These are phyloP conservation scores for Lepidochitona cinerea DNA, from an alignment of 2,888 invertebrate genomes.

Conservation along the genomic window DNA sequence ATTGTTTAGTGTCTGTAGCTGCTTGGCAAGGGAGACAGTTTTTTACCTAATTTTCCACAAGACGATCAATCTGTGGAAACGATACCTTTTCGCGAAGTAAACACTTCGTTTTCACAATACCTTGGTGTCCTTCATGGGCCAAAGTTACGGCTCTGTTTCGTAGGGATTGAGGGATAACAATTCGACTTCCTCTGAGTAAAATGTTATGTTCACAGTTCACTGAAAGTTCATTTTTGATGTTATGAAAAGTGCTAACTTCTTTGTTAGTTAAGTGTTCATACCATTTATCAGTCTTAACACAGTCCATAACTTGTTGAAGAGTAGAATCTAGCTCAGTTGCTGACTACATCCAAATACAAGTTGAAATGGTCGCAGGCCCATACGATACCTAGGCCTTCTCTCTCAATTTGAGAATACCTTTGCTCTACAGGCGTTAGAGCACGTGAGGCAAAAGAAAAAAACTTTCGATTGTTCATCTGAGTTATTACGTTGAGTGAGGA, in stretches of 20 bases:
- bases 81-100: slow-evolving; percentile 38
- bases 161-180: slow-evolving; percentile 34
- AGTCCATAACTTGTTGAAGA: neutral
- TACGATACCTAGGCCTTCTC: slow-evolving; percentile 27
- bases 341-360: slow-evolving; percentile 23
- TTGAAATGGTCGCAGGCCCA: slow-evolving; percentile 33
- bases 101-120: slow-evolving; percentile 38
- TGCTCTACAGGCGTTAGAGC: slow-evolving; percentile 11
- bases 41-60: slow-evolving; percentile 23
- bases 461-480: neutral
- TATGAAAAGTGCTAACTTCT: neutral
- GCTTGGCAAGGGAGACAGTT: slow-evolving; percentile 34
- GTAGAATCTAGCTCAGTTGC: neutral
- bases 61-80: slow-evolving; percentile 39
- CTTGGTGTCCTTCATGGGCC: slow-evolving; percentile 44
- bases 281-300: neutral
- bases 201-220: slow-evolving; percentile 1
- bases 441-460: slow-evolving; percentile 3
- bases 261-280: neutral
- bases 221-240: neutral
- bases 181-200: slow-evolving; percentile 19
- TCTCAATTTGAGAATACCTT: slow-evolving; percentile 26
- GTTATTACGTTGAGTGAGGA: slow-evolving; percentile 11
- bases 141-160: slow-evolving; percentile 28
- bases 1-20: neutral